A percentile compares a stretch with the other conserved stretches of the same genome.
Evolutionary conservation across 1,140 invertebrate species (phyloP).

Genomic region (Dermatophagoides farinae): DNA sequence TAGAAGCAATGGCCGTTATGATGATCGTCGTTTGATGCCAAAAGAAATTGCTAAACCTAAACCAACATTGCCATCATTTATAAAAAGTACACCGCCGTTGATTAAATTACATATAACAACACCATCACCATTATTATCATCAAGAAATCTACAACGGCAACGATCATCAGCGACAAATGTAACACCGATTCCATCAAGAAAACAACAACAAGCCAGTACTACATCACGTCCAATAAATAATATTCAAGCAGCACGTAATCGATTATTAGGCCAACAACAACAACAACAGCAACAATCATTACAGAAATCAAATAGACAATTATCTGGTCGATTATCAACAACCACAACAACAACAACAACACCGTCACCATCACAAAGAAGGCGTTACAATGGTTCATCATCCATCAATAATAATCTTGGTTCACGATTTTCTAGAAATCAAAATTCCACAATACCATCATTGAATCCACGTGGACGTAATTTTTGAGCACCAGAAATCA

Average conservation of each 20-base stretch:
- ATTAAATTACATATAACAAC: not conserved
- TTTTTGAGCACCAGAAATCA: not conserved
- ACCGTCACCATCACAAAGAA: not conserved
- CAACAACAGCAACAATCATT: not conserved
- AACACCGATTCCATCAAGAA: not conserved
- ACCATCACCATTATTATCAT: not conserved
- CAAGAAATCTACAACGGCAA: not conserved
- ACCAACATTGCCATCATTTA: constrained; percentile 9
- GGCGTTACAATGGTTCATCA: not conserved
- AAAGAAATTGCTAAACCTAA: not conserved
- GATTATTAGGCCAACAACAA: not conserved
- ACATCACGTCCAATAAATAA: not conserved
- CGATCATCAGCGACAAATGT: not conserved
- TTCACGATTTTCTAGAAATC: not conserved
- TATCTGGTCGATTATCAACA: not conserved
- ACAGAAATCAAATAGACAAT: not conserved
- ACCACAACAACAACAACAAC: not conserved
- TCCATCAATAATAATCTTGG: not conserved
- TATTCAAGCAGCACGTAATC: not conserved
- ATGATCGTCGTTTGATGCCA: not conserved
- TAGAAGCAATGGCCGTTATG: no score
- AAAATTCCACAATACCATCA: constrained; percentile 12
- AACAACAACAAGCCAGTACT: not conserved
- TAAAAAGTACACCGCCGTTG: constrained; percentile 6
- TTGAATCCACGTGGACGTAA: constrained; percentile 6